Evolutionary conservation across 2,888 invertebrate genomes (phyloP).

Genomic region (Pyrrhosoma nymphula): DNA sequence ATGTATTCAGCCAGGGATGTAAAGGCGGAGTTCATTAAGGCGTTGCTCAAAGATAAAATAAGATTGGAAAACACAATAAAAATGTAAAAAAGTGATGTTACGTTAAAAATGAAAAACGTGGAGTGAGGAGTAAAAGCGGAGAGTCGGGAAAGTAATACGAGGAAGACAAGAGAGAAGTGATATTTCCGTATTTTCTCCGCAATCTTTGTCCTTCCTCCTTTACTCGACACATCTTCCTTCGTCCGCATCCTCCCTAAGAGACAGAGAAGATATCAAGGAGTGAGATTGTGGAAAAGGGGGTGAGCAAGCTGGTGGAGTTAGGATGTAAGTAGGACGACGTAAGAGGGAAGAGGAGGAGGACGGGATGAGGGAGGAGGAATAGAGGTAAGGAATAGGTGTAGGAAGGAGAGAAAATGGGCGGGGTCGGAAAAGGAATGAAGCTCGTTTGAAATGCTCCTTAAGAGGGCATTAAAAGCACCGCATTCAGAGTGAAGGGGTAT

Average conservation of each 20-base stretch:
- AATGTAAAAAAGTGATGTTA: background rate
- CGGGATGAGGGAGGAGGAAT: background rate
- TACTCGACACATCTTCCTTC: background rate
- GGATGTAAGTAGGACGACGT: no score
- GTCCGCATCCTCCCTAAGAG: background rate
- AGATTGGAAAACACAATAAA: background rate
- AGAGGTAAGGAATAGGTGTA: background rate
- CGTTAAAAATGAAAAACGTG: background rate
- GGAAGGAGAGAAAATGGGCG: background rate
- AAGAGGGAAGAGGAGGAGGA: background rate
- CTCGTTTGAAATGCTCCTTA: constrained; percentile 43
- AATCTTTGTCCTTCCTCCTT: background rate
- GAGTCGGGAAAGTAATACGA: background rate
- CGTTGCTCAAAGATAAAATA: background rate
- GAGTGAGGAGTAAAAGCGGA: background rate
- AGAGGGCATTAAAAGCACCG: constrained; percentile 50
- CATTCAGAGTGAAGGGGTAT: background rate
- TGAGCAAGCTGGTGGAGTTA: no score
- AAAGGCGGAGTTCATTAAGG: background rate
- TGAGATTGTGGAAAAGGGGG: background rate
- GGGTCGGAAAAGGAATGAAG: background rate
- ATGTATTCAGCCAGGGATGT: background rate
- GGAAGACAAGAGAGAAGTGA: background rate
- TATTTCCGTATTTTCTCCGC: background rate
- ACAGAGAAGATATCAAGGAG: background rate